Percentiles rank a stretch among this genome's conserved stretches.
Conservation (phyloP, 2,888 invertebrate species). For the Pristionchus mayeri region DNA sequence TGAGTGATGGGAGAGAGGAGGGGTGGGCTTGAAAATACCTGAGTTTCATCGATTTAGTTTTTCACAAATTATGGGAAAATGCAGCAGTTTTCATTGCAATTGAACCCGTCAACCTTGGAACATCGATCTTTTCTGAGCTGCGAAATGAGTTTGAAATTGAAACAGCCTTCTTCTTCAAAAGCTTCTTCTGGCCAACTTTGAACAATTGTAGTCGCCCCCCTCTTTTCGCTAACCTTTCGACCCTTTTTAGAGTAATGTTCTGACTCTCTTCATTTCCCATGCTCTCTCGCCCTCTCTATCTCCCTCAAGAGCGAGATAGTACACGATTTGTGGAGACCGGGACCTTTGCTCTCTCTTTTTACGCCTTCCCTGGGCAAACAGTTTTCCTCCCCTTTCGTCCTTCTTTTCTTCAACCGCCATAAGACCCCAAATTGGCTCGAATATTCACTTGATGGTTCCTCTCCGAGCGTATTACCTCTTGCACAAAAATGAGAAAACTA, state of each 20-base stretch:
- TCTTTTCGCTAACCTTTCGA: not conserved
- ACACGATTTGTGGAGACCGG: not conserved
- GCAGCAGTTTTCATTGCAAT: not conserved
- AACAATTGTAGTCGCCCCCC: not conserved
- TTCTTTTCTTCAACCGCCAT: not conserved
- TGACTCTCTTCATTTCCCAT: not conserved
- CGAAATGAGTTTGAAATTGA: not conserved
- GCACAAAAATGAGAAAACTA: no score
- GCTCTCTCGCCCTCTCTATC: not conserved
- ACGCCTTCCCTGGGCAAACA: not conserved
- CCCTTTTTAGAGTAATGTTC: not conserved
- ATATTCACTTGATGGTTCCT: no score
- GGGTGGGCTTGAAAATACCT: no score
- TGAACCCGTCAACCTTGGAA: no score
- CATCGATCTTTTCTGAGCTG: no score
- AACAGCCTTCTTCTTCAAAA: not conserved
- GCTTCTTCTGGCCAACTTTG: slow-evolving; percentile 1
- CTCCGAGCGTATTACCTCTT: not conserved
- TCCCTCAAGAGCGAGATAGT: not conserved
- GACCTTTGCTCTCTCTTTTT: not conserved
- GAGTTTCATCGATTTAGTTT: not conserved
- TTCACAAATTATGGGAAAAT: not conserved
- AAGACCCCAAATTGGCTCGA: slow-evolving; percentile 31
- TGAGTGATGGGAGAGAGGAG: not conserved
- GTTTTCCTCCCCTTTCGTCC: not conserved